A percentile compares a stretch with the other conserved stretches of the same genome.
Evolutionary conservation across 2,113 vertebrate species (phyloP).

Genomic region (Brachirus orientalis): DNA sequence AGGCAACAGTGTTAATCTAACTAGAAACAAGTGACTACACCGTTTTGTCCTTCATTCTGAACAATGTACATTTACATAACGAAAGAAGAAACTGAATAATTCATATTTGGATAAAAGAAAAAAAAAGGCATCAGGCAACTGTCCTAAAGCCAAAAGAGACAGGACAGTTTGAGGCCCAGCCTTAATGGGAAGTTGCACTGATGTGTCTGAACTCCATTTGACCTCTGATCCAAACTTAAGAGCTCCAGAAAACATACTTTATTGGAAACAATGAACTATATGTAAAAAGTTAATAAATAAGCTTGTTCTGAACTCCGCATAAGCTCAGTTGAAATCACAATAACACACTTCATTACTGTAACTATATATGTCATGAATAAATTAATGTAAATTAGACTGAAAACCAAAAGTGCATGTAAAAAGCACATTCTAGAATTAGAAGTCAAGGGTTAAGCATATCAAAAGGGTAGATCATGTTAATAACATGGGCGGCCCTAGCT

Average conservation of each 20-base stretch:
- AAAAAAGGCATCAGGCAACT: not conserved
- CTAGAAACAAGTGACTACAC: conserved; percentile 1
- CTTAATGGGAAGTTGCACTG: conserved; percentile 1
- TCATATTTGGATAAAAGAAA: not conserved
- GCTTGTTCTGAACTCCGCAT: conserved; percentile 9
- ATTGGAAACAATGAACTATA: not conserved
- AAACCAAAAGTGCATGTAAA: not conserved
- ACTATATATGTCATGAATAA: not conserved
- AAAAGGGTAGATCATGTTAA: conserved; percentile 3
- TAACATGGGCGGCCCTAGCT: conserved; percentile 29
- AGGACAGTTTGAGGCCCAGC: not conserved
- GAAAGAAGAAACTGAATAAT: conserved; percentile 13
- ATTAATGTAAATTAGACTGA: not conserved
- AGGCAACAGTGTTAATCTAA: not conserved
- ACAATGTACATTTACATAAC: conserved; percentile 9
- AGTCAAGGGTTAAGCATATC: not conserved
- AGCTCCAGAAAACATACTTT: conserved; percentile 9
- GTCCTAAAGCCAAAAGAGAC: not conserved
- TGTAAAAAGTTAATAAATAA: not conserved
- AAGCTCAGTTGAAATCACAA: not conserved
- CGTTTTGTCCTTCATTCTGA: not conserved
- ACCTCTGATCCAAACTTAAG: conserved; percentile 22
- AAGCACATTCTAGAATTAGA: not conserved
- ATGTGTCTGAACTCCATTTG: conserved; percentile 20
- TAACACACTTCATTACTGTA: not conserved